A percentile compares a stretch with the other conserved stretches of the same genome.
phyloP scores from a whole-genome alignment of 2,113 vertebrate genomes.

The Cebidichthys violaceus region DNA sequence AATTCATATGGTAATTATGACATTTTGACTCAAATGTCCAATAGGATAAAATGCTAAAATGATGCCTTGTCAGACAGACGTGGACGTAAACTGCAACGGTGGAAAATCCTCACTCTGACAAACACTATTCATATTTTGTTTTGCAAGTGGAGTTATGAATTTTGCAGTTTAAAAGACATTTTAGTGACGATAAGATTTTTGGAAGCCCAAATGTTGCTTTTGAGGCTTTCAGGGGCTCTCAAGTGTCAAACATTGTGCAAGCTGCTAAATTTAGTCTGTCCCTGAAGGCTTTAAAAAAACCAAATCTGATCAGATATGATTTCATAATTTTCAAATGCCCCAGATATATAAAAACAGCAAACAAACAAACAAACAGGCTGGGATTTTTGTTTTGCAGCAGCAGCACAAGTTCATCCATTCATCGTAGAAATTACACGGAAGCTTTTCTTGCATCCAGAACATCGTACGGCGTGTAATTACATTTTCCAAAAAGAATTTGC shows the following conservation, averaged over 20 bases:
- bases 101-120: too few relatives aligned
- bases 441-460: slow-evolving; percentile 3
- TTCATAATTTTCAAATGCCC: neutral
- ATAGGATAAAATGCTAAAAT: too few relatives aligned
- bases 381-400: neutral
- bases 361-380: neutral
- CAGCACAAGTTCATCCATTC: slow-evolving; percentile 23
- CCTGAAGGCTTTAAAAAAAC: neutral
- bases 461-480: slow-evolving; percentile 30
- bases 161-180: neutral
- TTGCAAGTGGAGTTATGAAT: too few relatives aligned
- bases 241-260: neutral
- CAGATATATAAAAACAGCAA: too few relatives aligned
- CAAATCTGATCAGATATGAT: neutral
- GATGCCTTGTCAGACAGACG: too few relatives aligned
- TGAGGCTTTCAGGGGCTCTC: neutral
- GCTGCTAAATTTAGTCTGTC: neutral
- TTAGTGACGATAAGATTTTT: neutral
- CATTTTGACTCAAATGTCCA: too few relatives aligned
- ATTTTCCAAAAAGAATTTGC: slow-evolving; percentile 47
- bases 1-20: too few relatives aligned
- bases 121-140: too few relatives aligned
- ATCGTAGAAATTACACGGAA: slow-evolving; percentile 11
- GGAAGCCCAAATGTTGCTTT: neutral
- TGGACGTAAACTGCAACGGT: too few relatives aligned